Conservation (phyloP, 2,888 invertebrate genomes). For the Quadroppia sp. region DNA sequence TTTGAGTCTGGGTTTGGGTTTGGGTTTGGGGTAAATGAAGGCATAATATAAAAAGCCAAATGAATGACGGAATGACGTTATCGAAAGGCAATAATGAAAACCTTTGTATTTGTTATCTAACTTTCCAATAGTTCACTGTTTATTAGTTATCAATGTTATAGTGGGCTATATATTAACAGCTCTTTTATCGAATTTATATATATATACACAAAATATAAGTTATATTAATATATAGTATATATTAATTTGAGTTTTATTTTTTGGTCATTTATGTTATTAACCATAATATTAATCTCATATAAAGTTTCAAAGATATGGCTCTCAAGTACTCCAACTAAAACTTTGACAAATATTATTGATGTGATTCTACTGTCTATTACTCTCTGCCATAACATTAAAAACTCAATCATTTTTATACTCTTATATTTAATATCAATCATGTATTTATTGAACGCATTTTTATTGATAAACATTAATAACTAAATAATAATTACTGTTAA, state of each 20-base stretch:
- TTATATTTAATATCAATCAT: not conserved
- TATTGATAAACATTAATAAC: not conserved
- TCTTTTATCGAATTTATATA: not conserved
- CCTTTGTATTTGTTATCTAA: slow-evolving; percentile 31
- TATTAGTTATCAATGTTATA: slow-evolving; percentile 10
- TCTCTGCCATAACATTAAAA: not conserved
- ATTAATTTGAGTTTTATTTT: not conserved
- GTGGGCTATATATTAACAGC: slow-evolving; percentile 15
- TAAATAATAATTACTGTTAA: not conserved
- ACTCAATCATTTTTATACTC: not conserved
- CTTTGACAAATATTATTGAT: slow-evolving; percentile 30
- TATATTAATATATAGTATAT: not conserved
- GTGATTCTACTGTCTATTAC: not conserved
- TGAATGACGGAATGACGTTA: no score
- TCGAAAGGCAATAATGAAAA: slow-evolving; percentile 19
- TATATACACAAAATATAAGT: not conserved
- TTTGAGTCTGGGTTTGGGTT: not conserved
- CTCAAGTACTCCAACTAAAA: slow-evolving; percentile 23
- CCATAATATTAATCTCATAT: slow-evolving; percentile 15
- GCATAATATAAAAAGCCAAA: no score
- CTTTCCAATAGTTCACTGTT: not conserved
- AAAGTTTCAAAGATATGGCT: not conserved
- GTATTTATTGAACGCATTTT: not conserved
- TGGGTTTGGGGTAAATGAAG: not conserved
- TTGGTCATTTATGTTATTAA: slow-evolving; percentile 28